Evolutionary conservation across 1,140 invertebrate genomes (phyloP), one percentile per base, ranked within the genome.

Genomic region (Sitodiplosis mosellana): DNA sequence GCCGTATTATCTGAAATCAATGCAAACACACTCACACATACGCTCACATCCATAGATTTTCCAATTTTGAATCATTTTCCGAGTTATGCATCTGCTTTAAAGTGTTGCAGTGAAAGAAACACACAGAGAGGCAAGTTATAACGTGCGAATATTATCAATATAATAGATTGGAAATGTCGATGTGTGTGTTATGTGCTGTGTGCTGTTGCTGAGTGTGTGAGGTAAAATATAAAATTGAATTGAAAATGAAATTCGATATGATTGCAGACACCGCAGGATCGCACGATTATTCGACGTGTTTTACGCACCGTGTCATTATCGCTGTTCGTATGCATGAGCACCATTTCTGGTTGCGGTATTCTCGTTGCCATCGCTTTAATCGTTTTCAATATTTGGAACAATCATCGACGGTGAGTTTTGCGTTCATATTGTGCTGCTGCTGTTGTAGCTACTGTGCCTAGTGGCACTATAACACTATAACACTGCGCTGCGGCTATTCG

Each of bases 271-370:
- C 88, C 90, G 4, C 85, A 88, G 53, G 91, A 97, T 66, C 74
- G 88, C 34, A 96, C 91, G 11, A 87, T 93, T 56, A 84, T 95
- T 27, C 77, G 81, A 49, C 76, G 76, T 53, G 78, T 85, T 33
- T 65, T 92, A 12, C 72, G 87, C 46, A 91, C 83, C 1, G 82
- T 97, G 4, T 91, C 89, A 1, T 64, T 87, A 50, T 79, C 84
- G 10, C 69, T 96, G 33, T 92, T 93, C 59, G 80, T 91, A 48
- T 83, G 85, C 53, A 93, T 96, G 86, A 83, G 87, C 59, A 77
- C 79, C 10, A 76, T 95, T 42, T 87, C 89, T 33, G 76, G 78
- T 34, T 70, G 87, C 36, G 93, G 92, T 12, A 88, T 94, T 49
- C 54, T 87, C 12, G 78, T 81, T 45, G 88, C 91, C 3, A 68